phyloP scores from a whole-genome alignment of 2,113 vertebrate genomes.

The Cygnus buccinator region DNA sequence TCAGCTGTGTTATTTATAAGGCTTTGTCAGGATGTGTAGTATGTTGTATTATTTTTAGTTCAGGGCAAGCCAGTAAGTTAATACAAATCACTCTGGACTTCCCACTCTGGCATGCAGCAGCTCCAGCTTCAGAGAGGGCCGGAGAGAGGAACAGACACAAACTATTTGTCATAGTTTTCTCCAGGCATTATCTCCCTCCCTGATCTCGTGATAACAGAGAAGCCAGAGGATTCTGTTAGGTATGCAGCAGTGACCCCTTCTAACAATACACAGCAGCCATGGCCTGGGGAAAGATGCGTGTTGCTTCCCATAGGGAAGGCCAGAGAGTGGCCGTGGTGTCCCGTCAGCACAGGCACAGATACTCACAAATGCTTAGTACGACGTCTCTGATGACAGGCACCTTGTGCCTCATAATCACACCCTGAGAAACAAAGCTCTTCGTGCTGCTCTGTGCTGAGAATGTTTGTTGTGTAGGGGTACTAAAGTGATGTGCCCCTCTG shows the following conservation, averaged over 20 bases:
- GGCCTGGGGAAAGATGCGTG: neutral
- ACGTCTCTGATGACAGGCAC: neutral
- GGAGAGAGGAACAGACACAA: neutral
- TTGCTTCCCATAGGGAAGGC: neutral
- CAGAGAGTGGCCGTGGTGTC: neutral
- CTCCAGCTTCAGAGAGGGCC: neutral
- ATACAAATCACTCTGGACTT: neutral
- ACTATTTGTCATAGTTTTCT: neutral
- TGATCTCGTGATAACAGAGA: neutral
- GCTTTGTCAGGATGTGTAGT: neutral
- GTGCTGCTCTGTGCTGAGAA: neutral
- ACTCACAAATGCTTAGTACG: neutral
- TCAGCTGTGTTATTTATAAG: neutral
- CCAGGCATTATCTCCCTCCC: neutral
- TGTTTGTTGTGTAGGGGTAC: accelerated
- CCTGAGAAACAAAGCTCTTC: neutral
- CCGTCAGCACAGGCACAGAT: neutral
- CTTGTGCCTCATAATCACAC: neutral
- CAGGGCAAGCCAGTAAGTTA: neutral
- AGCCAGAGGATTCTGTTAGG: neutral
- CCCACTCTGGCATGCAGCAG: neutral
- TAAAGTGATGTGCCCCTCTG: neutral
- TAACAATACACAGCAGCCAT: neutral
- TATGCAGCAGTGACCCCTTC: accelerated
- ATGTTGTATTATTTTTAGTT: neutral